Evolutionary conservation across 2,113 vertebrate genomes (phyloP), one percentile per base, ranked within the genome.

Genomic region (Centropus unirufus): DNA sequence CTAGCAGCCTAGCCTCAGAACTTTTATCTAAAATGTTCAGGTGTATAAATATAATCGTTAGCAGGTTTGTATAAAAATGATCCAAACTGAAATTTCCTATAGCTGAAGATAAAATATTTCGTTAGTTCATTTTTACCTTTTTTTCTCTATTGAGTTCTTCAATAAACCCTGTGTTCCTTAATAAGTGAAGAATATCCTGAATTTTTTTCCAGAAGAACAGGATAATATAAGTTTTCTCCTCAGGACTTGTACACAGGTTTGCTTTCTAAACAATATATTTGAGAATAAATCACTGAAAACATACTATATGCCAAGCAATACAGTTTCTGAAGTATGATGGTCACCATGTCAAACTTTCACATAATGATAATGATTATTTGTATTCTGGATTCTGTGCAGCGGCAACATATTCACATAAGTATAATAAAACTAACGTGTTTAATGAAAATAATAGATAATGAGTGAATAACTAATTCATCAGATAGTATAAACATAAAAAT

Each of bases 11-110:
- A 36, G 36, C 89, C 79, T 72, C 67, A 79, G 76, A 91, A 89
- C 13, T 39, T 36, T 58, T 46, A 57, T 93, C 97, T 96, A 87
- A 96, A 96, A 95, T 92, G 67, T 91, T 94, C 92, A 92, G 66
- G 83, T 81, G 9, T 62, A 20, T 57, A 84, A 46, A 18, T 46
- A 14, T 46, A 46, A 46, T 46, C 16, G 17, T 77, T 39, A 73
- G 14, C 10, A 42, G 32, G 12, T 17, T 54, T 49, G 68, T 83
- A 76, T 73, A 76, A 69, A 64, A 77, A 36, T 81, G 63, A 94
- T 84, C 64, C 21, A 27, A 83, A 19, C n/a, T 70, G 17, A 74
- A 84, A 91, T 70, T 66, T 89, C 12, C 14, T 87, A 39, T 9
- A 58, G 36, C 39, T 74, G 44, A 83, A 93, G 54, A 83, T 18